phyloP scores from a whole-genome alignment of 2,113 vertebrate species.

The Carlito syrichta region DNA sequence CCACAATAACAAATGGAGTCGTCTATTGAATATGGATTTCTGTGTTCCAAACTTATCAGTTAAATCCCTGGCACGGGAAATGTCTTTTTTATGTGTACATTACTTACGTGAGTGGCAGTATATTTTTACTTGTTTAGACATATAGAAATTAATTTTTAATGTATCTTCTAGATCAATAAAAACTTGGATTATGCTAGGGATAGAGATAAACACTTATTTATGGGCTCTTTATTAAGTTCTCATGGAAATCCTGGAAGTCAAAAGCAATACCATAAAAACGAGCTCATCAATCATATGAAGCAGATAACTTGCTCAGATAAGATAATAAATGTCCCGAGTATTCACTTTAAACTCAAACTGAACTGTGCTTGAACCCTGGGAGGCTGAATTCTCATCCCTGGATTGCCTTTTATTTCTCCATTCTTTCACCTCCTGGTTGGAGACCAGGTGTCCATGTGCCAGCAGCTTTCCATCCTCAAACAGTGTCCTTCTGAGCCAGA shows the following conservation, averaged over 20 bases:
- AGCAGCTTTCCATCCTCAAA: background rate
- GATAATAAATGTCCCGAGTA: background rate
- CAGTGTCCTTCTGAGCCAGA: background rate
- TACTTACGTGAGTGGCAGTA: too few relatives aligned
- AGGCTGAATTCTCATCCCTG: background rate
- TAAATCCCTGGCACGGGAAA: background rate
- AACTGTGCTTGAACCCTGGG: slow-evolving; percentile 38
- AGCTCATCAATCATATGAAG: slow-evolving; percentile 24
- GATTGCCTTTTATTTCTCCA: background rate
- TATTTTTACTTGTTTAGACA: background rate
- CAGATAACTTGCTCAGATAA: slow-evolving; percentile 43
- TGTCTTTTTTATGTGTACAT: background rate
- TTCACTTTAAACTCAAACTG: slow-evolving; percentile 4
- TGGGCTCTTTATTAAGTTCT: background rate
- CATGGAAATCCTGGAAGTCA: background rate
- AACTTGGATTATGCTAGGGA: background rate
- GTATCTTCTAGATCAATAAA: background rate
- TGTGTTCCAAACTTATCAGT: background rate
- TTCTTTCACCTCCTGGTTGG: background rate
- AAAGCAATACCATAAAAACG: slow-evolving; percentile 15
- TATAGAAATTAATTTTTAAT: background rate
- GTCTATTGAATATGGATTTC: too few relatives aligned
- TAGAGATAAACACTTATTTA: slow-evolving; percentile 17
- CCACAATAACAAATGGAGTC: rapidly evolving
- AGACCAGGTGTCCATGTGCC: background rate